Base-by-base conservation (phyloP, 2,888 invertebrate genomes). In the Villa cingulata region DNA sequence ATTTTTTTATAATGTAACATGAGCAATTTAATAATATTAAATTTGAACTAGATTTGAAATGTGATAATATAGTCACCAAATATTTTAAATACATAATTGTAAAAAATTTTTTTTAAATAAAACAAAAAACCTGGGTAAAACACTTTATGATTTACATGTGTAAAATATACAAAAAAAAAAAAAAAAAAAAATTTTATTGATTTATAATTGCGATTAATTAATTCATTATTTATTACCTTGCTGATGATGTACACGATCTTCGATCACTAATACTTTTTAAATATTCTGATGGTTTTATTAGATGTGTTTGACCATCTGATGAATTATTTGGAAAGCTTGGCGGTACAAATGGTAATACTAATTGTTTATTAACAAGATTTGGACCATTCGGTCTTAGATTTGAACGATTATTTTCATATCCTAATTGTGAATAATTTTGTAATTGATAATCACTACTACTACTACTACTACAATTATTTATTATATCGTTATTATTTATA, bases 211-310 rank as follows among this genome's bases (percentile, higher is more conserved):
- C n/a, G n/a, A n/a, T n/a, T n/a, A n/a, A n/a, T 29, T 29, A 6
- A n/a, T n/a, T n/a, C n/a, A n/a, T n/a, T n/a, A n/a, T n/a, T 29
- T 19, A 65, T 68, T 57, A 70, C 65, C 71, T 70, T 46, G 68
- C 66, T 27, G 73, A 72, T 47, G 71, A 71, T 50, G 70, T 67
- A 55, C 71, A 70, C 46, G 73, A 71, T 56, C 74, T 64, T 55
- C 74, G 74, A 57, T 75, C 74, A 62, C 78, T 84, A 70, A 91
- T 86, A 64, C 88, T 88, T 64, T 81, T 81, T 58, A 92, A 72
- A 69, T 91, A 92, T 71, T 92, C 91, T 53, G 89, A 90, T 47
- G 91, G 92, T 64, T 91, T 91, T 65, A 92, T 88, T 56, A 92
- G 78, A 51, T 84, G 80, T 70, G 89, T 84, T 51, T 85, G 79